Evolutionary conservation across 1,140 invertebrate species (phyloP), one percentile per base, ranked within the genome.

Genomic region (Ceratosolen fusciceps): DNA sequence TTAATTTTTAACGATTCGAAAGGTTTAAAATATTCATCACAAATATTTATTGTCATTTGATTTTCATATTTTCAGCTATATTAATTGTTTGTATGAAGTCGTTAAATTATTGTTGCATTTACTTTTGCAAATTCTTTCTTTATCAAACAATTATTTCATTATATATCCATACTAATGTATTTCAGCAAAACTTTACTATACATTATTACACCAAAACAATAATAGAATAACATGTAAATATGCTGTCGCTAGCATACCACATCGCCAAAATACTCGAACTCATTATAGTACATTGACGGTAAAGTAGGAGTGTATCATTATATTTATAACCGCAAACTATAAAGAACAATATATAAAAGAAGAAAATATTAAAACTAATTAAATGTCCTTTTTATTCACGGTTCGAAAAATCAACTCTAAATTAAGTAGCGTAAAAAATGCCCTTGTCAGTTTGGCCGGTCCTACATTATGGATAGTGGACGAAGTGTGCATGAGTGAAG

Each of bases 351-450:
- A 8, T 21, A 34, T 26, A 29, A 70, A 49, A 72, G 29, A 72
- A 49, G 24, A 70, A 70, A 70, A 37, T 21, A 52, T 52, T 3
- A 37, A 65, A 60, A 60, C 29, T 14, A 31, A 29, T 60, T 29
- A 60, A 60, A 67, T 39, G 34, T n/a, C 7, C 9, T 67, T 39
- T 70, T 47, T 70, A 47, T 70, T 70, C 24, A 70, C 43, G 67
- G 67, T 4, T 70, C 39, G 31, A 70, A 70, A 49, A 72, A 54
- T 54, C 49, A 54, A n/a, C 14, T 49, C 1, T 26, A 54, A 52
- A 47, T 72, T 72, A 72, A 70, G 43, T 39, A 4, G 43, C 10
- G 47, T 70, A 16, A 70, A 65, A 72, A 72, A 54, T 54, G 19
- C 47, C 10, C 70, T 52, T 12, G 29, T n/a, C 29, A 72, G 67